Evolutionary conservation across 2,113 vertebrate species (phyloP), one percentile per base, ranked within the genome.

Genomic region (Prochilodus magdalenae): DNA sequence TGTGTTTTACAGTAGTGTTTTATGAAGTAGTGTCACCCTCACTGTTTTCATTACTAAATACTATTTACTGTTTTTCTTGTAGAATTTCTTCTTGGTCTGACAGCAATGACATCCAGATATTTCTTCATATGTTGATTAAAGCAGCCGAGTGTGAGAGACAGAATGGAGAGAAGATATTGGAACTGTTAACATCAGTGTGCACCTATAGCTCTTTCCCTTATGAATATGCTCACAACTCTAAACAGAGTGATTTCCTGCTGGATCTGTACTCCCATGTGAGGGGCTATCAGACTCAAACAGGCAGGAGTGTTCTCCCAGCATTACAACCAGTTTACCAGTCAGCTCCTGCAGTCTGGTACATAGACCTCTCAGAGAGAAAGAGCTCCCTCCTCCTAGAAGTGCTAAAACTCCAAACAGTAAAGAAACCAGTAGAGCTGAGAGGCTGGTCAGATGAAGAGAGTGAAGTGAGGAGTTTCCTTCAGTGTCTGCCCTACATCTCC

Each of bases 141-240:
- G 80, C 49, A 44, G 30, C 75, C 51, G 72, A 80, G 65, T 30
- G 12, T 27, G 47, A 70, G 16, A 57, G 47, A 67, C 30, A 65
- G 22, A 83, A 77, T 24, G 77, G 80, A 53, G 26, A 86, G 24
- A 75, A n/a, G 72, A 67, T 20, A 36, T 63, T 20, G 44, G 40
- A 81, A 26, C 60, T 72, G 27, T 14, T 86, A 20, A 16, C 70
- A 69, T 84, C 75, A 51, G 36, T 81, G 51, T 84, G 82, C 44
- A 71, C 36, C 18, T 82, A 82, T 77, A 79, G 22, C 1, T 55
- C 72, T 36, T 80, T 80, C 36, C 53, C 59, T n/a, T 27, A 18
- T 0, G 0, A 8, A 4, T 16, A 59, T 27, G 0, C 20, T 60
- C 0, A 51, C 16, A 2, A 5, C 49, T 51, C 0, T 24, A 16